These are phyloP conservation scores for Muscina levida DNA, from an alignment of 2,888 invertebrate genomes.

Conservation along the genomic window DNA sequence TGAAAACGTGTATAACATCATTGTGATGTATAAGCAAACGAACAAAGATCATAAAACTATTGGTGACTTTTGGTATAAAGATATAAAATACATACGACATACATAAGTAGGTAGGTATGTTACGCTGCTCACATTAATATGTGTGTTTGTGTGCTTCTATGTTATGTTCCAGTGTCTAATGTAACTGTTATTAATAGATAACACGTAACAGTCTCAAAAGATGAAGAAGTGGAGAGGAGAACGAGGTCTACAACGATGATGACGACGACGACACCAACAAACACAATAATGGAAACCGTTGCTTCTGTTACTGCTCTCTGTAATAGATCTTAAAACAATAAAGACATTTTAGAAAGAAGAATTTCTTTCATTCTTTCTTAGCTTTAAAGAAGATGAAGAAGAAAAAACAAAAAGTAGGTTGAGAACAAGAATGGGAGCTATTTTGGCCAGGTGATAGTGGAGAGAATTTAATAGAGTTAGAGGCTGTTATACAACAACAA, in stretches of 20 bases:
- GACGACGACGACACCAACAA: background rate
- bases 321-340: conserved; percentile 7
- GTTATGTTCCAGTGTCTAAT: background rate
- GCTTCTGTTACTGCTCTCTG: background rate
- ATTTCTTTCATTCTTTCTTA: no score
- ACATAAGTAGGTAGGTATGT: background rate
- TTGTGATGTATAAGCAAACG: no score
- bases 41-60: background rate
- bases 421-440: background rate
- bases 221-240: background rate
- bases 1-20: no score
- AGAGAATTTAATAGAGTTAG: background rate
- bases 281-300: background rate
- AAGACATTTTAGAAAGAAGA: background rate
- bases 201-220: background rate
- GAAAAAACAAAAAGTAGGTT: background rate
- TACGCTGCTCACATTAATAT: background rate
- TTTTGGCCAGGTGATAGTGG: no score
- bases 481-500: background rate
- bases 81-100: background rate
- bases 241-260: no score
- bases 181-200: conserved; percentile 12
- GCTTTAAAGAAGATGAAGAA: no score
- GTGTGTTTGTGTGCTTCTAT: background rate
- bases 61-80: background rate